A percentile compares a stretch with the other conserved stretches of the same genome.
These are phyloP conservation scores for Gadus macrocephalus DNA, from an alignment of 2,113 vertebrate genomes.

Conservation along the genomic window DNA sequence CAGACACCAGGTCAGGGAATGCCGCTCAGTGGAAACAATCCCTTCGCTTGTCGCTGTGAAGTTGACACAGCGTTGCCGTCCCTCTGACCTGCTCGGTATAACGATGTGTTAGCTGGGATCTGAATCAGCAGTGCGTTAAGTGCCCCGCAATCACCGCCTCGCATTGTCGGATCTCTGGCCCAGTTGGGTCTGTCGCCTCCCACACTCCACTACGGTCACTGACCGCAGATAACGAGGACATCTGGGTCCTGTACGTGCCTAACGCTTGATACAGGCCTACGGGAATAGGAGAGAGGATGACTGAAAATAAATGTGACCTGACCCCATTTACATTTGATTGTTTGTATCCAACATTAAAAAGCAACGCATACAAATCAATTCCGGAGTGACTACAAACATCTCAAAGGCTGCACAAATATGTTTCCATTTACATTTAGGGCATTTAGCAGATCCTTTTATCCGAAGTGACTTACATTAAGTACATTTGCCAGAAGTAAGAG, in stretches of 20 bases:
- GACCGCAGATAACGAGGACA: background rate
- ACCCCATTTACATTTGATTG: too few relatives aligned
- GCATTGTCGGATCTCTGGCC: slow-evolving; percentile 5
- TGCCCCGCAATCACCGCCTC: slow-evolving; percentile 4
- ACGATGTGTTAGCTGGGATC: slow-evolving; percentile 28
- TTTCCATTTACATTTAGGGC: too few relatives aligned
- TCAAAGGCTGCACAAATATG: too few relatives aligned
- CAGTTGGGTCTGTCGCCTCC: too few relatives aligned
- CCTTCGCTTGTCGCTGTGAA: slow-evolving; percentile 11
- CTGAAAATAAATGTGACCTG: too few relatives aligned
- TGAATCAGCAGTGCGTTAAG: slow-evolving; percentile 19
- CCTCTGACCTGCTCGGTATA: slow-evolving; percentile 47
- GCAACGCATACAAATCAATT: too few relatives aligned
- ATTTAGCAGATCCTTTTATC: too few relatives aligned
- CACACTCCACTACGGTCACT: background rate
- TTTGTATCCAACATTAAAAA: too few relatives aligned
- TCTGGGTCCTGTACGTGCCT: background rate
- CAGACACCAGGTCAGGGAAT: background rate
- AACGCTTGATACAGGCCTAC: background rate
- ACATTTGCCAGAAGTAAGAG: too few relatives aligned
- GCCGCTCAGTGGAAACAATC: slow-evolving; percentile 15
- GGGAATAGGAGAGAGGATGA: too few relatives aligned
- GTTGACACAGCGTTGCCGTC: slow-evolving; percentile 37
- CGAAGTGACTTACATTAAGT: too few relatives aligned
- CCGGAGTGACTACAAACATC: too few relatives aligned